Evolutionary conservation across 2,797 vertebrate species (phyloP), one percentile per base, ranked within the genome.

Genomic region (Astyanax mexicanus): DNA sequence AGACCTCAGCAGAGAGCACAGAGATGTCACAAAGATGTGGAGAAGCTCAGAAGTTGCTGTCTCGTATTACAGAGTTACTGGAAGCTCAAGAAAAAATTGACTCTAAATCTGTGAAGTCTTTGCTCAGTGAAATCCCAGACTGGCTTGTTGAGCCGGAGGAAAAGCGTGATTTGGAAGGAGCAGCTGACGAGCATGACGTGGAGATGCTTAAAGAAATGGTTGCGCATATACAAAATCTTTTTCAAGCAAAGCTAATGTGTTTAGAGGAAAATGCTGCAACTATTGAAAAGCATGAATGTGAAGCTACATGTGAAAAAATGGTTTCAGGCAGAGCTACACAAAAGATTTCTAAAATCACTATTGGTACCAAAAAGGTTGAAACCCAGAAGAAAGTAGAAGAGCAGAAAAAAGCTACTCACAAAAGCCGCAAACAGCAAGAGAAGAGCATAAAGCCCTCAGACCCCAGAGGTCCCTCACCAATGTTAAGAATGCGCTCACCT

Each of bases 401-500:
- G 67, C 78, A 83, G 32, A 91, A 88, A 78, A 88, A 65, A 60
- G 76, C 42, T 1, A 81, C 74, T 2, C 83, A 76, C 45, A 91
- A 90, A 62, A 83, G 61, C 66, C 87, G 83, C 81, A 92, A 80
- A 66, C 91, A 90, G 19, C 90, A 94, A 23, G 76, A 37, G 51
- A 86, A 67, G 80, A 87, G 87, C 65, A 73, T 70, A 69, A 95
- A 89, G 77, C 69, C 83, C 1, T 58, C 86, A 0, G 91, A 94
- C 27, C 81, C 84, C n/a, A 92, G 87, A 75, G 74, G 84, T 38
- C 88, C 90, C 5, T 93, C 94, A 6, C 93, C 93, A 0, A 91
- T 84, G 13, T 85, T 95, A 52, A 94, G 91, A 83, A 93, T 90
- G 85, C 89, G 92, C 1, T 91, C 94, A 0, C 93, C 94, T 0